A percentile compares a stretch with the other conserved stretches of the same genome.
Conservation (phyloP, 1,140 invertebrate species). For the Oedothorax gibbosus region DNA sequence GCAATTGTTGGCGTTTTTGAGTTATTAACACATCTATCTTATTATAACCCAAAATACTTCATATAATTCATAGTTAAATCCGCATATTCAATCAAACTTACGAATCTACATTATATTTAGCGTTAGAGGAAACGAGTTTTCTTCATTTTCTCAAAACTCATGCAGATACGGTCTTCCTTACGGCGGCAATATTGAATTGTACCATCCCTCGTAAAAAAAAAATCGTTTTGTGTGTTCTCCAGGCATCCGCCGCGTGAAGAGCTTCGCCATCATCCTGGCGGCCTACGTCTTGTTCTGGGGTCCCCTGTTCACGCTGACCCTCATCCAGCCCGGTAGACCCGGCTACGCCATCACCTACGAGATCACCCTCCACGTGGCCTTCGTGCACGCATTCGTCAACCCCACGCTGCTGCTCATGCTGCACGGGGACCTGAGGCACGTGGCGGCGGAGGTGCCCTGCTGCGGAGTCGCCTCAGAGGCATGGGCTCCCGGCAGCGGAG, state of each 20-base stretch:
- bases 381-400: slow-evolving; percentile 88
- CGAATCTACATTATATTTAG: too few species aligned
- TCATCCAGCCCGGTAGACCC: slow-evolving; percentile 68
- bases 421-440: slow-evolving; percentile 70
- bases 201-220: too few species aligned
- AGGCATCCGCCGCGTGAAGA: slow-evolving; percentile 77
- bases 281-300: slow-evolving; percentile 90
- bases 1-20: too few species aligned
- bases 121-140: too few species aligned
- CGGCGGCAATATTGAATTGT: too few species aligned
- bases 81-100: too few species aligned
- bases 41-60: too few species aligned
- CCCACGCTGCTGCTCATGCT: slow-evolving; percentile 83
- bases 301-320: slow-evolving; percentile 86
- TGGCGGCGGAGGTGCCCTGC: slow-evolving; percentile 60
- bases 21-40: too few species aligned
- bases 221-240: background rate
- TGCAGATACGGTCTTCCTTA: too few species aligned
- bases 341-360: slow-evolving; percentile 71
- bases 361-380: slow-evolving; percentile 87
- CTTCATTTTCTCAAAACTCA: too few species aligned
- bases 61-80: too few species aligned
- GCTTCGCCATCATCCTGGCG: slow-evolving; percentile 86
- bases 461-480: slow-evolving; percentile 2
- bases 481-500: slow-evolving; percentile 29